These are phyloP conservation scores for Squalus acanthias DNA, from an alignment of 2,797 vertebrate genomes.

Conservation along the genomic window DNA sequence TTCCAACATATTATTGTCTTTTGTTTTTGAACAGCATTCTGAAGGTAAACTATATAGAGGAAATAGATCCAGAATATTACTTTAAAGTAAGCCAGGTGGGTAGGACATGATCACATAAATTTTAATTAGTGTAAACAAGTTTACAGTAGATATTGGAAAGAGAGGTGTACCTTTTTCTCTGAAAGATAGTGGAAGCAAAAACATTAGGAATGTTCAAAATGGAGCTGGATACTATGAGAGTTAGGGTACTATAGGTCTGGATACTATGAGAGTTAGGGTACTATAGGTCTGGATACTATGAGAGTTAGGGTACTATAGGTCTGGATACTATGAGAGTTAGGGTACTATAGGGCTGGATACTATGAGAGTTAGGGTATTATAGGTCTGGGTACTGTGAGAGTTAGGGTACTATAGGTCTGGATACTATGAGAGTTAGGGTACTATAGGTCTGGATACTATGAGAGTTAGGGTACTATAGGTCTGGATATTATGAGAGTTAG, in stretches of 20 bases:
- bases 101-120: not conserved
- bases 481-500: too few relatives aligned
- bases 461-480: too few relatives aligned
- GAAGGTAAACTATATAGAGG: slow-evolving; percentile 29
- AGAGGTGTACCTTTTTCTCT: not conserved
- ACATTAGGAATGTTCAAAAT: not conserved
- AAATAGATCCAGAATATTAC: not conserved
- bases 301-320: too few relatives aligned
- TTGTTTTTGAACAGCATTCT: not conserved
- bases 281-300: too few relatives aligned
- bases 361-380: too few relatives aligned
- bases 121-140: not conserved
- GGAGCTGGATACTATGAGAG: not conserved
- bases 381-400: too few relatives aligned
- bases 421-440: too few relatives aligned
- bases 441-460: too few relatives aligned
- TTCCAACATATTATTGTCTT: not conserved
- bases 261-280: too few relatives aligned
- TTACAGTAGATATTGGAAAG: not conserved
- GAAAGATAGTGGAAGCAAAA: not conserved
- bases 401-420: too few relatives aligned
- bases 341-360: too few relatives aligned
- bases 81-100: not conserved
- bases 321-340: too few relatives aligned
- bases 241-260: not conserved